Base-by-base conservation (phyloP, 2,113 vertebrate species). In the Accipiter cooperii region DNA sequence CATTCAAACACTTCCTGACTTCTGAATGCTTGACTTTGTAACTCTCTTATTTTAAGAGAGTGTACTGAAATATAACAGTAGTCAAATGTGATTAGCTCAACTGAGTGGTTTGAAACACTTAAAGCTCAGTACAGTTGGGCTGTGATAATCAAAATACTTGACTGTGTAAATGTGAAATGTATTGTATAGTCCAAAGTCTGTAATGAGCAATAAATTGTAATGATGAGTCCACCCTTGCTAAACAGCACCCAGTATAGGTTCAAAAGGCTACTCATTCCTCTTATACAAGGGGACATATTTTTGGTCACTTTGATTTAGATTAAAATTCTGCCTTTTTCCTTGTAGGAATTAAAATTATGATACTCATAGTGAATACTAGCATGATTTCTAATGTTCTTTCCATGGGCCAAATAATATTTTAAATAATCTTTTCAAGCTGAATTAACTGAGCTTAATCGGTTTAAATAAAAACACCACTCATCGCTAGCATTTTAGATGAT, bases 371-470 rank as follows among this genome's bases (percentile, higher is more conserved):
- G 36, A 89, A 42, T 60, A 31, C 46, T 88, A 71, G 54, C 54
- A 44, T 90, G 29, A 49, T 80, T 87, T 89, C 51, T 73, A 6
- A 69, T 65, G 18, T 78, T 76, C 21, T 90, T 88, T 77, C 55
- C 16, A 9, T 63, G 28, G 38, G 46, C 38, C 70, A 57, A 81
- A 80, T 80, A 83, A 29, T 42, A 46, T 71, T 94, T 89, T 29
- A 84, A 93, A 96, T 92, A 86, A 75, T 46, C 38, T 78, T 90
- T 95, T 89, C n/a, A 75, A 66, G 73, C 57, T 79, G 73, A 93
- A 81, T 80, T 90, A 92, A 90, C 76, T 66, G 46, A 90, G 73
- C 28, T 89, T 94, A 86, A 94, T 93, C 90, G 64, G 68, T 95
- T 97, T 89, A 86, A 89, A 93, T 74, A 49, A 75, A 87, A 90